Evolutionary conservation across 1,140 invertebrate species (phyloP), one percentile per base, ranked within the genome.

Genomic region (Phymastichus coffea): DNA sequence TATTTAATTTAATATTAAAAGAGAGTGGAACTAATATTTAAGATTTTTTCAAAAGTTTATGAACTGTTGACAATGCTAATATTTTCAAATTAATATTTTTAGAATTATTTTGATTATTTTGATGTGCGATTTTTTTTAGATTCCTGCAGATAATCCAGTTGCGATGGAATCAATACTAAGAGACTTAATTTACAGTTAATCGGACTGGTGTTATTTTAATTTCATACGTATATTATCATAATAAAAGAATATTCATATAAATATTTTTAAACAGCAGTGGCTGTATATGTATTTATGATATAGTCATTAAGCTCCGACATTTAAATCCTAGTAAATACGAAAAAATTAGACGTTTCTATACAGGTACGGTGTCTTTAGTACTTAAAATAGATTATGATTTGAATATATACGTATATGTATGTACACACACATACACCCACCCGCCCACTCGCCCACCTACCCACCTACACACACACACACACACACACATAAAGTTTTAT

Each of bases 61-160:
- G 6, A 14, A 6, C 14, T 6, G 30, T 8, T 33, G 14, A 6
- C 7, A 6, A 8, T 33, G 6, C 30, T 33, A 14, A 33, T 33
- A 8, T 33, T 9, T 40, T 4, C 10, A 14, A 40, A 40, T 14
- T 14, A 40, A 40, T 46, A 14, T 14, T 44, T 33, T 25, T 8
- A 30, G 10, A 8, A n/a, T 43, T 49, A 30, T n/a, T 25, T 25
- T 30, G 15, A 48, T 44, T 47, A 20, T 49, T 43, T 22, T 41
- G 7, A 17, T n/a, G 43, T 37, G 51, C 56, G 60, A 66, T 55
- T 68, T 55, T 55, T 73, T 71, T 15, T 65, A 87, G 85, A 82
- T 86, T 33, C 85, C 86, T 6, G 73, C 43, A 1, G 43, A 46
- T 12, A 46, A 46, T 46, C 43, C 43, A 22, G 12, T 22, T 22